These are phyloP conservation scores for Stenurella melanura DNA, from an alignment of 2,888 invertebrate species.

Conservation along the genomic window DNA sequence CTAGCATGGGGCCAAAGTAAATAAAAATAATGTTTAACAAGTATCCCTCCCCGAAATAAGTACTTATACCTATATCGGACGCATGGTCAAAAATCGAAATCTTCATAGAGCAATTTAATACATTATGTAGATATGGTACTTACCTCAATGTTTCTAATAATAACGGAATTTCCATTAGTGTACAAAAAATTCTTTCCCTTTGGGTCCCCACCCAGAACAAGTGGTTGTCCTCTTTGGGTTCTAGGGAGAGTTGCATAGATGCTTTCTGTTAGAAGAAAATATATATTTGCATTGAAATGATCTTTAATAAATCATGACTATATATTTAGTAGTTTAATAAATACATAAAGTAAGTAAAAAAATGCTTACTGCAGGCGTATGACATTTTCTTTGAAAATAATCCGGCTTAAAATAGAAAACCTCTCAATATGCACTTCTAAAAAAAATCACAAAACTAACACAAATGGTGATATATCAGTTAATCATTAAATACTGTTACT, in stretches of 20 bases:
- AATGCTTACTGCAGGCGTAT: slow-evolving; percentile 67
- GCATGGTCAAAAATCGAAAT: no score
- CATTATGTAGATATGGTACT: slow-evolving; percentile 61
- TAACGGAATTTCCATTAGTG: slow-evolving; percentile 97
- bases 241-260: slow-evolving; percentile 95
- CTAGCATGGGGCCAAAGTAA: no score
- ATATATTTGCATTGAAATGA: slow-evolving; percentile 1
- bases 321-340: slow-evolving; percentile 16
- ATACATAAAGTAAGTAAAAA: slow-evolving; percentile 30
- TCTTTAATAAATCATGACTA: neutral
- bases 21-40: no score
- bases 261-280: slow-evolving; percentile 77
- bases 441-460: slow-evolving; percentile 21
- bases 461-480: slow-evolving; percentile 10
- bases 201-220: slow-evolving; percentile 96
- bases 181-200: slow-evolving; percentile 98
- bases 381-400: slow-evolving; percentile 62
- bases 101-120: no score
- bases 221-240: slow-evolving; percentile 94
- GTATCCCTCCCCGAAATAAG: no score
- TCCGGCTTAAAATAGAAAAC: slow-evolving; percentile 53
- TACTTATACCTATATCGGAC: no score
- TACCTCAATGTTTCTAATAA: slow-evolving; percentile 96
- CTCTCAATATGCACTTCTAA: slow-evolving; percentile 14
- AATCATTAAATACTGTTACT: slow-evolving; percentile 40